Conservation (phyloP, 2,888 invertebrate genomes). For the Plagodis pulveraria region DNA sequence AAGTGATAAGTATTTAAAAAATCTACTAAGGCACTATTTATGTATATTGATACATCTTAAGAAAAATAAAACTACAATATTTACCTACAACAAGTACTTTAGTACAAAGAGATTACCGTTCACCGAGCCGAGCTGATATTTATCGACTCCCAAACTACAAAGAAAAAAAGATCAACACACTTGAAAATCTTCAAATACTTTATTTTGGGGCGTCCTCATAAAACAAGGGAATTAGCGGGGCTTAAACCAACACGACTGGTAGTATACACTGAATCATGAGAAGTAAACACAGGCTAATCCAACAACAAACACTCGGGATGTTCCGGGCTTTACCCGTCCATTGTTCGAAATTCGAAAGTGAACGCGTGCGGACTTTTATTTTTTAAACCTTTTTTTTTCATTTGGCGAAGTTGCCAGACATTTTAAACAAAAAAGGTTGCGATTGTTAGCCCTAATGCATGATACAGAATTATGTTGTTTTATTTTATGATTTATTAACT, state of each 20-base stretch:
- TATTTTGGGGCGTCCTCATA: constrained; percentile 35
- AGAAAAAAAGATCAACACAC: constrained; percentile 33
- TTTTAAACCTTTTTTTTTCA: constrained; percentile 46
- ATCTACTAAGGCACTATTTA: no score
- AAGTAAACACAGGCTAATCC: constrained; percentile 76
- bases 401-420: constrained; percentile 40
- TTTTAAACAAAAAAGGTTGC: constrained; percentile 28
- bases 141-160: constrained; percentile 22
- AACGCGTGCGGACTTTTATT: constrained; percentile 54
- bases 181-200: constrained; percentile 33
- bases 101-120: no score
- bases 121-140: no score
- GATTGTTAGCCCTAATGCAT: constrained; percentile 28
- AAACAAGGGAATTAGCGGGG: constrained; percentile 37
- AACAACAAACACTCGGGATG: constrained; percentile 62
- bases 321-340: constrained; percentile 51
- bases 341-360: constrained; percentile 62
- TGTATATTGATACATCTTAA: no score
- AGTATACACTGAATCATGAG: constrained; percentile 59
- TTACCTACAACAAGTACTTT: no score
- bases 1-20: no score
- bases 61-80: no score
- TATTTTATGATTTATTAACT: constrained; percentile 18
- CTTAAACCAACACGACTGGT: constrained; percentile 35
- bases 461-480: constrained; percentile 27